Percentiles rank a stretch among this genome's conserved stretches.
These are phyloP conservation scores for Cydia pomonella DNA, from an alignment of 1,140 invertebrate genomes.

Conservation along the genomic window DNA sequence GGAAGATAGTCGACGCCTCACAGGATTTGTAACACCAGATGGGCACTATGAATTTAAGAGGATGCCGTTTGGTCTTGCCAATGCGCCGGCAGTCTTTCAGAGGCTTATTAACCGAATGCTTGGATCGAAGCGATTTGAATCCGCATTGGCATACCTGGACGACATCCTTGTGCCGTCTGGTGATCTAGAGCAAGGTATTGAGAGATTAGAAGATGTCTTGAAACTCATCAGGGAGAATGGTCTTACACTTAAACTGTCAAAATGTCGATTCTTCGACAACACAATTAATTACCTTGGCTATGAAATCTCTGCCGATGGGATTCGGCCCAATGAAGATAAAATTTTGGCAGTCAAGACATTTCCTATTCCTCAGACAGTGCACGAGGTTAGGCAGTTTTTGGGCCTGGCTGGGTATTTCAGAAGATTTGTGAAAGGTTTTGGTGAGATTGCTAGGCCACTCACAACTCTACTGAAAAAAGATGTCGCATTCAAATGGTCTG, in stretches of 20 bases:
- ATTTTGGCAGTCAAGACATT: conserved; percentile 39
- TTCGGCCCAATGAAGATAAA: conserved; percentile 40
- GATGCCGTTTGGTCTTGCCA: no score
- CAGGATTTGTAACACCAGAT: conserved; percentile 47
- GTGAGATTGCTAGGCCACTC: conserved; percentile 47
- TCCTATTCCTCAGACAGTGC: conserved; percentile 40
- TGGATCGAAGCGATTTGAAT: no score
- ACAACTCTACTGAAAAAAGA: conserved; percentile 50
- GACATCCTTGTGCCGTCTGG: no score
- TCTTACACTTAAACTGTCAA: conserved; percentile 43
- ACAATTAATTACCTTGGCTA: conserved; percentile 45
- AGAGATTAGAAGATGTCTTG: conserved; percentile 42
- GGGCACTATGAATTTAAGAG: no score
- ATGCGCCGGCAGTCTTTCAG: no score
- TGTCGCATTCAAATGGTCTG: conserved; percentile 45
- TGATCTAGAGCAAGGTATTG: conserved; percentile 49
- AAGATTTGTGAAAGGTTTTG: conserved; percentile 48
- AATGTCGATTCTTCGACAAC: conserved; percentile 38
- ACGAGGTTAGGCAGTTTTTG: conserved; percentile 44
- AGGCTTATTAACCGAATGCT: no score
- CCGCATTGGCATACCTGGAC: no score
- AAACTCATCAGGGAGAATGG: conserved; percentile 32
- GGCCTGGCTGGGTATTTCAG: conserved; percentile 51
- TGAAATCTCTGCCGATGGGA: conserved; percentile 42
- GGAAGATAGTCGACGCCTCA: conserved; percentile 50